Evolutionary conservation across 2,113 vertebrate species (phyloP), one percentile per base, ranked within the genome.

Genomic region (Silurus meridionalis): DNA sequence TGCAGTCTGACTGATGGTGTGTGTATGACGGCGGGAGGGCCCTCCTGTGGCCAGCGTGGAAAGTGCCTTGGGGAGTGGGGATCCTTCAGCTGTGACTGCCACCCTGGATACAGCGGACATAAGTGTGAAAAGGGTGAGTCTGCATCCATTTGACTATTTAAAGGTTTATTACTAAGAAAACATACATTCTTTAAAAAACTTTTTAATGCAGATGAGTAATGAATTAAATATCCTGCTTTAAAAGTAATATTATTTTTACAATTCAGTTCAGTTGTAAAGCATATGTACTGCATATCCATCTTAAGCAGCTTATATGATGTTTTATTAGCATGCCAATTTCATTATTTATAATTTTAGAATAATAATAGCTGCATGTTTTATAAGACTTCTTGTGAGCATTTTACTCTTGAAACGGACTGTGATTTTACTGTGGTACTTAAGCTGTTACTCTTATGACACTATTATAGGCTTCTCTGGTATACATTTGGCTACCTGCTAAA

Each of bases 51-150:
- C 0, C n/a, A 87, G 48, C 95, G 95, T 5, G 96, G 95, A 63
- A 95, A 93, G 84, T 97, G 97, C 84, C 87, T 94, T 64, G 95
- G 95, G 6, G 95, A 94, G 64, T 96, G 95, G 96, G 95, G 94
- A 83, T 96, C 94, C 60, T 96, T 96, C 89, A 97, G 78, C 92
- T 98, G 97, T 85, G 93, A 96, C 86, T 98, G 97, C 28, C 94
- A 93, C 80, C 92, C 96, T 0, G 97, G 96, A 64, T 96, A 94
- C 86, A 91, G 84, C 2, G 97, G 97, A 88, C 92, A 95, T 87
- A 93, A 93, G 4, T 98, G 97, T 92, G 95, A 97, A 67, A 92
- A 89, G 86, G 95, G 97, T 97, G 91, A 88, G 83, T 28, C 53
- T 28, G 19, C 48, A 15, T 79, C 23, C 15, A 9, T 53, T 63